Evolutionary conservation across 2,113 vertebrate species (phyloP).

Genomic region (Planiliza haematocheilus): DNA sequence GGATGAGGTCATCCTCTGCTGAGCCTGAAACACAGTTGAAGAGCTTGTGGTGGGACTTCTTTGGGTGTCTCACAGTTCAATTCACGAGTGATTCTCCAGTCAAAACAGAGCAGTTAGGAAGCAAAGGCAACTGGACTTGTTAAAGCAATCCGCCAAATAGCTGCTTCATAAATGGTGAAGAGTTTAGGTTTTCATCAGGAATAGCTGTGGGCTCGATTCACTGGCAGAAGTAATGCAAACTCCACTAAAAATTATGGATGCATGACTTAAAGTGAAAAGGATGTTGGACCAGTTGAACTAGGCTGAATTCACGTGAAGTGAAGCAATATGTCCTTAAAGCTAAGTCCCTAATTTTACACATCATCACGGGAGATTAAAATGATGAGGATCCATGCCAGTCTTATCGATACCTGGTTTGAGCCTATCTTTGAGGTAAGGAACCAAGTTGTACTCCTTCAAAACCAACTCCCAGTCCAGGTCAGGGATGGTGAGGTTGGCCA

Average conservation of each 20-base stretch:
- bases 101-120: not conserved
- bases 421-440: conserved; percentile 94
- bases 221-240: too few species aligned
- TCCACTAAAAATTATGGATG: too few species aligned
- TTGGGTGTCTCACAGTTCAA: not conserved
- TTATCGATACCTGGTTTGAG: conserved; percentile 90
- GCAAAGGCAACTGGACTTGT: too few species aligned
- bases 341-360: not conserved
- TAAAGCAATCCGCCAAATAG: too few species aligned
- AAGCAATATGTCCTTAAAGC: not conserved
- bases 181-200: too few species aligned
- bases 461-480: conserved; percentile 97
- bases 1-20: conserved; percentile 94
- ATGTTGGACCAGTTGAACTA: not conserved
- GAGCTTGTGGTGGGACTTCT: not conserved
- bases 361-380: not conserved
- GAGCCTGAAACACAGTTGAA: conserved; percentile 81
- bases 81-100: not conserved
- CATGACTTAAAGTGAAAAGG: too few species aligned
- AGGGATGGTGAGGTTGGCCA: conserved; percentile 95
- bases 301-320: not conserved
- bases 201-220: too few species aligned
- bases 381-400: not conserved
- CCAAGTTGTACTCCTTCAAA: conserved; percentile 95
- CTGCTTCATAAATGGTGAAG: too few species aligned